Evolutionary conservation across 2,113 vertebrate species (phyloP).

Genomic region (Aegotheles bennettii): DNA sequence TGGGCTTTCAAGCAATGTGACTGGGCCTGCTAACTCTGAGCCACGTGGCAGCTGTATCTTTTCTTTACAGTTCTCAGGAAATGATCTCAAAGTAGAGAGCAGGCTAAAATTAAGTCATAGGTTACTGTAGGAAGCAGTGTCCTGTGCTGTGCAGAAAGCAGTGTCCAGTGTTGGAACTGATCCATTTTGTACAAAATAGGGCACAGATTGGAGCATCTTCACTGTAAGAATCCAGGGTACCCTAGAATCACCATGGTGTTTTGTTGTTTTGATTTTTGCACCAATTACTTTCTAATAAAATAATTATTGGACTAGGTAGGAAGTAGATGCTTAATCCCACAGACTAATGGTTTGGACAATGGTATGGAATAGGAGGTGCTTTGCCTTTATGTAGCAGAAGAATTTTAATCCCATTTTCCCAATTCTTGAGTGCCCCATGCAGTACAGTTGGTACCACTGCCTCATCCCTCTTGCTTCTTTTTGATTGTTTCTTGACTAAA

Average conservation of each 20-base stretch:
- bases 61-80: background rate
- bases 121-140: background rate
- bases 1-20: background rate
- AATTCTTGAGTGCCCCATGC: background rate
- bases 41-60: rapidly evolving
- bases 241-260: background rate
- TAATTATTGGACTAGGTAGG: background rate
- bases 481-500: background rate
- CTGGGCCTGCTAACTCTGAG: background rate
- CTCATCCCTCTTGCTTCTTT: background rate
- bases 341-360: background rate
- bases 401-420: background rate
- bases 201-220: background rate
- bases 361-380: background rate
- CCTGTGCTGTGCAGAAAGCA: background rate
- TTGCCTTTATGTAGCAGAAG: background rate
- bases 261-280: background rate
- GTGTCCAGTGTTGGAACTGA: background rate
- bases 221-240: background rate
- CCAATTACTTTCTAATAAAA: background rate
- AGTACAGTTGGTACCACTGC: background rate
- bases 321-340: background rate
- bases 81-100: background rate
- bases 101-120: background rate
- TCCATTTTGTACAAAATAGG: background rate